Evolutionary conservation across 2,888 invertebrate genomes (phyloP).

Genomic region (Acrocyrtus sp.): DNA sequence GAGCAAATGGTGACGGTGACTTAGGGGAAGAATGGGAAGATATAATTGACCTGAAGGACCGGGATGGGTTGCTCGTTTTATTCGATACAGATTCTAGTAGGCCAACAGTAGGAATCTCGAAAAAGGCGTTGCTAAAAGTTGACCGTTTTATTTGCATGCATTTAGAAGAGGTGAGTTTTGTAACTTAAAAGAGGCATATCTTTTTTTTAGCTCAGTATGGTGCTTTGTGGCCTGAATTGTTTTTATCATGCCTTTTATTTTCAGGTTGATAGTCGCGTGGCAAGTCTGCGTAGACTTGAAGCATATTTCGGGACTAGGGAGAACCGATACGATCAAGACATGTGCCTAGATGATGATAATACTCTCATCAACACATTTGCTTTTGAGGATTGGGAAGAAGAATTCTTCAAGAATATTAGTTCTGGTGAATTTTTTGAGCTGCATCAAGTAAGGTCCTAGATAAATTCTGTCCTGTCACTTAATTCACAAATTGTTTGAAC

Average conservation of each 20-base stretch:
- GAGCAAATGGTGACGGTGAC: neutral
- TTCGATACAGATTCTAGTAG: conserved; percentile 1
- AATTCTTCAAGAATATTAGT: conserved; percentile 25
- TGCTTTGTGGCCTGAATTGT: too few relatives aligned
- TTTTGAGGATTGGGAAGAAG: conserved; percentile 51
- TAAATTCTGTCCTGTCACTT: neutral
- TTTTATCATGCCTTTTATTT: neutral
- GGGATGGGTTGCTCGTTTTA: conserved; percentile 1
- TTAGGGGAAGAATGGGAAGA: neutral
- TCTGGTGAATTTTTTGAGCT: conserved; percentile 3
- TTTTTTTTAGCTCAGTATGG: neutral
- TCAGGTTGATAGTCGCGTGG: conserved; percentile 1
- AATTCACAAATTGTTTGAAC: too few relatives aligned
- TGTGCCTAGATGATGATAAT: too few relatives aligned
- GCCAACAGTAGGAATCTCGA: conserved; percentile 30
- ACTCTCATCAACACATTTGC: conserved; percentile 15
- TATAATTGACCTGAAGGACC: neutral
- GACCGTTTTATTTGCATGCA: conserved; percentile 26
- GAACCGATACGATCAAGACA: too few relatives aligned
- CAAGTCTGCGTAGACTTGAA: too few relatives aligned
- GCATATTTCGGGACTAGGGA: too few relatives aligned
- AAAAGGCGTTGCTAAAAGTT: conserved; percentile 10
- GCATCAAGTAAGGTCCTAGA: conserved; percentile 27
- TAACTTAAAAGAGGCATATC: neutral
- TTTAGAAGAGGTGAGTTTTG: conserved; percentile 36